These are phyloP conservation scores for Xestia xanthographa DNA, from an alignment of 2,888 invertebrate genomes.

Conservation along the genomic window DNA sequence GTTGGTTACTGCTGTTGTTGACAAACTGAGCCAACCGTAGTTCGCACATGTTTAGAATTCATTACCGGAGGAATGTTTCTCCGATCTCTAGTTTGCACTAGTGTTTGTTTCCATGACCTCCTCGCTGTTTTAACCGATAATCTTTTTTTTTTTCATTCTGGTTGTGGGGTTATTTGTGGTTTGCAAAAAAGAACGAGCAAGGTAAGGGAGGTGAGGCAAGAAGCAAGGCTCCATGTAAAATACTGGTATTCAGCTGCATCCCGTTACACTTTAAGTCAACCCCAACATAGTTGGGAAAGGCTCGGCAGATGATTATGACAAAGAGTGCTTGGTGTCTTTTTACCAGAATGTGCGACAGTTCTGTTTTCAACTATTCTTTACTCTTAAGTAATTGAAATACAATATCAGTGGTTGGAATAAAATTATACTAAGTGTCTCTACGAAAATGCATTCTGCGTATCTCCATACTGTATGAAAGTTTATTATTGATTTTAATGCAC, in stretches of 20 bases:
- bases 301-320: too few species aligned
- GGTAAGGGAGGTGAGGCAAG: too few species aligned
- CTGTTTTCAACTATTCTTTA: not conserved
- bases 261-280: too few species aligned
- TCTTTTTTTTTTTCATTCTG: not conserved
- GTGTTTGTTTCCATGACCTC: not conserved
- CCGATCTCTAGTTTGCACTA: not conserved
- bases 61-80: conserved; percentile 24
- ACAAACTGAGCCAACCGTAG: conserved; percentile 22
- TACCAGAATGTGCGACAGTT: too few species aligned
- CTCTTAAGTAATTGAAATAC: not conserved
- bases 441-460: not conserved
- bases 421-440: not conserved
- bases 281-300: too few species aligned
- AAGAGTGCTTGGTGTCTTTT: too few species aligned
- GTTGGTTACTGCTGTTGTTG: conserved; percentile 21
- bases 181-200: not conserved
- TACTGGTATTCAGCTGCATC: too few species aligned
- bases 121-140: not conserved
- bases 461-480: not conserved
- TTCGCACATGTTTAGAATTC: conserved; percentile 45
- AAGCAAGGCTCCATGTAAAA: too few species aligned
- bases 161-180: not conserved
- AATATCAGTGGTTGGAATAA: not conserved
- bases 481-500: not conserved